Base-by-base conservation (phyloP, 1,140 invertebrate species). In the Pseudomyrmex flavicornis region DNA sequence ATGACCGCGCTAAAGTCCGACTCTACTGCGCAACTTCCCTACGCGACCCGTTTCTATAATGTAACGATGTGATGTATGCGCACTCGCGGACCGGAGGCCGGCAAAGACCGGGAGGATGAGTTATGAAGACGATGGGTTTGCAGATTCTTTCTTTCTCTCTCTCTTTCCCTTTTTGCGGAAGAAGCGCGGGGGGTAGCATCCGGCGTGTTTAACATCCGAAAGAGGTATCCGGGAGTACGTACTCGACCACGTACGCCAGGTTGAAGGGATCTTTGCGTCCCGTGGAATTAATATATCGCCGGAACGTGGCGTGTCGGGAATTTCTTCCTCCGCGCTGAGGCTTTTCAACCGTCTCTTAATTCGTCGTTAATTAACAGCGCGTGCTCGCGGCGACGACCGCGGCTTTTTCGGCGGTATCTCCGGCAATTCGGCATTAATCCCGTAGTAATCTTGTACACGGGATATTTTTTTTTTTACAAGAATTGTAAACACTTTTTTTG, bases 21-120 rank as follows among this genome's bases (percentile, higher is more conserved):
- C 70, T 82, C 76, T 56, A 68, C 61, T 61, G 75, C 5, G 58
- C 73, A 77, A 89, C 83, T 85, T 84, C 76, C 75, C 84, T 88
- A 89, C 86, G 88, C 87, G 88, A 91, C 70, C 48, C 66, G 90
- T 75, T 87, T 91, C 69, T 88, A 89, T 89, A 92, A 90, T 90
- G 87, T 82, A 88, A 73, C 65, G 84, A 85, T 76, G 79, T 89
- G 90, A 92, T 88, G 85, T 90, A 91, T 86, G 85, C 61, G 68
- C 75, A 56, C 52, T 88, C 48, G 50, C 69, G 59, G 66, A 58
- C 66, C 62, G 35, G 58, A 56, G 84, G 58, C 61, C 66, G 69
- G 85, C 70, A 46, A 80, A 70, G 82, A 83, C 68, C 76, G 50
- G 77, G 68, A n/a, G 35, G 5, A 76, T 89, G 79, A 88, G 68